phyloP scores from a whole-genome alignment of 2,797 vertebrate genomes.

The Argentina silus region DNA sequence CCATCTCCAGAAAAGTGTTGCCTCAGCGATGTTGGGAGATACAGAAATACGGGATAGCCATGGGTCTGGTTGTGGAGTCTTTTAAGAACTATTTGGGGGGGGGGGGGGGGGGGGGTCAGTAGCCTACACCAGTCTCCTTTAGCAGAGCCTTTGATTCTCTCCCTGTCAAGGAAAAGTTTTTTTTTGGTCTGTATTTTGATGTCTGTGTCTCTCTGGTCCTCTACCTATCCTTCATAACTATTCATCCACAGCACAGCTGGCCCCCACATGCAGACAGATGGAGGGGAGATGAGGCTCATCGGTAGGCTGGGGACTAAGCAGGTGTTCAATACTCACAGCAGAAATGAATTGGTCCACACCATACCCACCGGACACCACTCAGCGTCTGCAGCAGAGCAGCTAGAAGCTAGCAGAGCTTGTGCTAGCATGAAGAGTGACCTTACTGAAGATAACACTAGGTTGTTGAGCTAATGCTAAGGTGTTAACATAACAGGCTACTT shows the following conservation, averaged over 20 bases:
- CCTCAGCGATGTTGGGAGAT: conserved; percentile 25
- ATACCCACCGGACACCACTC: conserved; percentile 42
- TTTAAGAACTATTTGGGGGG: no score
- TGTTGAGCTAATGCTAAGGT: not conserved
- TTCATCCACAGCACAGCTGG: conserved; percentile 58
- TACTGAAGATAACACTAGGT: not conserved
- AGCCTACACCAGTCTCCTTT: no score
- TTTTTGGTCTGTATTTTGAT: conserved; percentile 4
- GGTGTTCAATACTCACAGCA: conserved; percentile 55
- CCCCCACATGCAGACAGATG: conserved; percentile 53
- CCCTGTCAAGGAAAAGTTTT: no score
- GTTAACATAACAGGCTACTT: not conserved
- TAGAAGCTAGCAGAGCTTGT: not conserved
- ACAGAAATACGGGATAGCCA: no score
- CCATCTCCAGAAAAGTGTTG: conserved; percentile 30
- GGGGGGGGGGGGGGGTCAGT: no score
- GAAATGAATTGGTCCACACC: conserved; percentile 38
- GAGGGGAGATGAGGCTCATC: conserved; percentile 58
- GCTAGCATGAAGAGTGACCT: not conserved
- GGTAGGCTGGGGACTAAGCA: conserved; percentile 50
- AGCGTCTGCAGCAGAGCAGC: not conserved
- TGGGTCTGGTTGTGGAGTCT: not conserved
- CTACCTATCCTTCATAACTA: conserved; percentile 43
- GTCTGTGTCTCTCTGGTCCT: conserved; percentile 11
- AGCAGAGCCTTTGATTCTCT: no score